Conservation (phyloP, 2,888 invertebrate species). For the Mellilla xanthometata region DNA sequence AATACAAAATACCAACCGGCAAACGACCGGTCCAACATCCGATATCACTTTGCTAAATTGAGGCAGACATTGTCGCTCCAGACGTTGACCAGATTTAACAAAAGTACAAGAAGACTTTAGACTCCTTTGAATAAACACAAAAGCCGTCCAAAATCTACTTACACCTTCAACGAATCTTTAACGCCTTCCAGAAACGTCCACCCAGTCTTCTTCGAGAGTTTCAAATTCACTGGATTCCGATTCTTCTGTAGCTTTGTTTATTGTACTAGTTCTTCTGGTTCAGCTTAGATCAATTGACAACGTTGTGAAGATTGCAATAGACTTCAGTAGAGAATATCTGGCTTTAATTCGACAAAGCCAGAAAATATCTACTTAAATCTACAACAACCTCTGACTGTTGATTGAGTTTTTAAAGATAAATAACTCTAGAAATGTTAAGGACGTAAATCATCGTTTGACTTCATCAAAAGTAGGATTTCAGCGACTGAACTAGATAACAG, state of each 20-base stretch:
- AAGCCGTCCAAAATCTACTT: conserved; percentile 33
- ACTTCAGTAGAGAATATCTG: conserved; percentile 38
- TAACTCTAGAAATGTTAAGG: not conserved
- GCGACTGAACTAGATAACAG: conserved; percentile 24
- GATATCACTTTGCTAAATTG: no score
- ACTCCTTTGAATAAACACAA: conserved; percentile 22
- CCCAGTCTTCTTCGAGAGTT: no score
- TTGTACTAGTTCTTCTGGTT: no score
- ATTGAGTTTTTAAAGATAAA: not conserved
- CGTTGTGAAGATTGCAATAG: conserved; percentile 26
- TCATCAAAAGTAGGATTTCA: conserved; percentile 28
- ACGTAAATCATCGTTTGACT: conserved; percentile 5
- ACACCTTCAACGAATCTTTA: conserved; percentile 12
- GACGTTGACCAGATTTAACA: not conserved
- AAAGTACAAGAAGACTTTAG: conserved; percentile 15
- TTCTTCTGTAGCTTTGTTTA: no score
- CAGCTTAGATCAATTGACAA: no score
- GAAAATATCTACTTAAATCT: conserved; percentile 48
- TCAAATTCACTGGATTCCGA: no score
- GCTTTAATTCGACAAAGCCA: conserved; percentile 38
- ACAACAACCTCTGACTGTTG: conserved; percentile 26
- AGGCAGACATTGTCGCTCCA: no score
- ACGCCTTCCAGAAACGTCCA: no score
- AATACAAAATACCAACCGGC: no score
- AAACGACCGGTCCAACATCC: no score